phyloP scores from a whole-genome alignment of 2,113 vertebrate genomes.

The Sisor rabdophorus region DNA sequence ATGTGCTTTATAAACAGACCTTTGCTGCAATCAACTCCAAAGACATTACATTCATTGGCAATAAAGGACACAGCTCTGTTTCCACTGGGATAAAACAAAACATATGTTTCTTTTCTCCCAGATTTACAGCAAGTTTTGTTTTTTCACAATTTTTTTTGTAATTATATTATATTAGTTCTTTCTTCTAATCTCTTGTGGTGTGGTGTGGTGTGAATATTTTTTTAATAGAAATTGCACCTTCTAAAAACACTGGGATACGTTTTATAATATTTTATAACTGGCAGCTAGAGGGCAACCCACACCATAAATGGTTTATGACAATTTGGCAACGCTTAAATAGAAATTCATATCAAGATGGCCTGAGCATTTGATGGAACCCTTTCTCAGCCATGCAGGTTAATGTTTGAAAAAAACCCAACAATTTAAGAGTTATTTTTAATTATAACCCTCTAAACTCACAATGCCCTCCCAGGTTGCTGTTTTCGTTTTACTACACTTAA shows the following conservation, averaged over 20 bases:
- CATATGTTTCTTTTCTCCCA: constrained; percentile 58
- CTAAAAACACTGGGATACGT: constrained; percentile 23
- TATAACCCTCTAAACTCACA: constrained; percentile 8
- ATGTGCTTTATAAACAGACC: constrained; percentile 64
- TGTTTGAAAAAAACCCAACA: constrained; percentile 8
- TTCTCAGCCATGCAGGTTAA: constrained; percentile 1
- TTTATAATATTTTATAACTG: constrained; percentile 55
- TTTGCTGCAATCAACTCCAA: constrained; percentile 62
- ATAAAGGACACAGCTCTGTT: constrained; percentile 59
- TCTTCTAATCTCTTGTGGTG: neutral
- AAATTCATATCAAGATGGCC: constrained; percentile 26
- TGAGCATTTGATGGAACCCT: constrained; percentile 16
- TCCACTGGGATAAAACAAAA: constrained; percentile 50
- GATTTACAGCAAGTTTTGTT: constrained; percentile 56
- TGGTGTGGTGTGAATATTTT: neutral
- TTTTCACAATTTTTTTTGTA: constrained; percentile 3
- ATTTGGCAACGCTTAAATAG: constrained; percentile 12
- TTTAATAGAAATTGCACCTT: neutral
- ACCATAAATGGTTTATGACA: constrained; percentile 55
- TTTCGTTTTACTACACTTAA: neutral
- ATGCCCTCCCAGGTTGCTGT: neutral
- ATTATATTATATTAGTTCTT: neutral
- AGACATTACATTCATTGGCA: constrained; percentile 65
- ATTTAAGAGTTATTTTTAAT: neutral
- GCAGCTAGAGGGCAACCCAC: constrained; percentile 78